These are phyloP conservation scores for Chrysopa pallens DNA, from an alignment of 1,140 invertebrate genomes.

Conservation along the genomic window DNA sequence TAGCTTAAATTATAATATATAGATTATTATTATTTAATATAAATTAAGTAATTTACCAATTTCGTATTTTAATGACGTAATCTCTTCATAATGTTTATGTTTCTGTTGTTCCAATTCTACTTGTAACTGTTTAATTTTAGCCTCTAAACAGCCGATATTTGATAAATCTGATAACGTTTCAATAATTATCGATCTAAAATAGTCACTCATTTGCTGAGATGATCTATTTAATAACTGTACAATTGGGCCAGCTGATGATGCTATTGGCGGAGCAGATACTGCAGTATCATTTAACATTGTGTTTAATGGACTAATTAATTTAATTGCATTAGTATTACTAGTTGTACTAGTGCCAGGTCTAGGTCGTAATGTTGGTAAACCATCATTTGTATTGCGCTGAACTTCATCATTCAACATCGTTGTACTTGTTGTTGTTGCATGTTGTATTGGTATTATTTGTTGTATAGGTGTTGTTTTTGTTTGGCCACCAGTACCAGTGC, in stretches of 20 bases:
- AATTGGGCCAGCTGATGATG: constrained; percentile 23
- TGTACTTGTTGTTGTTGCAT: neutral
- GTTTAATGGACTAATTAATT: constrained; percentile 15
- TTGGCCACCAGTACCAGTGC: neutral
- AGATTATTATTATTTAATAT: constrained; percentile 15
- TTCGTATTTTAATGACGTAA: constrained; percentile 41
- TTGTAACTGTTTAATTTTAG: constrained; percentile 31
- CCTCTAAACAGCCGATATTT: constrained; percentile 27
- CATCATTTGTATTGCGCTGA: constrained; percentile 15
- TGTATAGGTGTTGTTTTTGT: constrained; percentile 1
- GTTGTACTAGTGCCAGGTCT: constrained; percentile 7
- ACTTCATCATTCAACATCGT: neutral
- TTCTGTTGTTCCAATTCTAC: constrained; percentile 44
- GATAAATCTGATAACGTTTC: constrained; percentile 34
- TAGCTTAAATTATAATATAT: too few species aligned
- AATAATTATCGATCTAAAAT: constrained; percentile 33
- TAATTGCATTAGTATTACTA: too few species aligned
- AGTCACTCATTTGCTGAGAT: constrained; percentile 29
- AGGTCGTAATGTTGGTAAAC: constrained; percentile 18
- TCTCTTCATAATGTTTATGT: constrained; percentile 41
- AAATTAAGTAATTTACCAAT: constrained; percentile 31
- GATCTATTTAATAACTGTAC: constrained; percentile 23
- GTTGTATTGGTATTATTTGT: too few species aligned
- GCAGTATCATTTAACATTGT: constrained; percentile 19
- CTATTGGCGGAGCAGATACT: constrained; percentile 21